Base-by-base conservation (phyloP, 2,888 invertebrate species). In the Ypsolopha scabrella region DNA sequence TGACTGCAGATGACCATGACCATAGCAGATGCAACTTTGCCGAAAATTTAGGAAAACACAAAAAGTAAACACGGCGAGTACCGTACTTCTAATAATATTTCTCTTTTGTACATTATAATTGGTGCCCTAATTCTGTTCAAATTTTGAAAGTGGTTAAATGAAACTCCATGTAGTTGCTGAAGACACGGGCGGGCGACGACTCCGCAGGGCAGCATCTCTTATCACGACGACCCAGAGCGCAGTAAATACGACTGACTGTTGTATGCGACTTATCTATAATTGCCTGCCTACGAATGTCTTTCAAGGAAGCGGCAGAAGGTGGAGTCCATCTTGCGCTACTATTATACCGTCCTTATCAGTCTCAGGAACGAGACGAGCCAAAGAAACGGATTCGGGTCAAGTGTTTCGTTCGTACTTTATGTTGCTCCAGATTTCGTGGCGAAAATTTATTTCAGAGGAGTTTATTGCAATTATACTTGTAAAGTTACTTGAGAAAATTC, bases 261-360 rank as follows among this genome's bases (percentile, higher is more conserved):
- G 74, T 70, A 64, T 71, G 64, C 67, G 81, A 82, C 85, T 85
- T 86, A 86, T 86, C 86, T 86, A 70, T 85, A 85, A 86, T 86
- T 86, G 86, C 85, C 77, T 79, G 75, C 77, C 72, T 75, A 74
- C 73, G 75, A 85, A 81, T 82, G 85, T 80, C 83, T 85, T 85
- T 86, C 80, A 85, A 78, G 76, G 69, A 79, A 79, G 62, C 75
- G 65, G 64, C 69, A 65, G 70, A 69, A 75, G 75, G 72, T 75
- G 75, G 75, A 77, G 73, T 79, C 70, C 75, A 80, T 82, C 79
- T 80, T 72, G 68, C 74, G 72, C 63, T 64, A 72, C 74, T 71
- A 80, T 83, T 82, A 65, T 60, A 62, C 58, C n/a, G 63, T 58
- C 56, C 61, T 71, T 80, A 81, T 72, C 75, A 65, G 64, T 41